Conservation (phyloP, 2,113 vertebrate species). For the Cryptomyrus ogoouensis region DNA sequence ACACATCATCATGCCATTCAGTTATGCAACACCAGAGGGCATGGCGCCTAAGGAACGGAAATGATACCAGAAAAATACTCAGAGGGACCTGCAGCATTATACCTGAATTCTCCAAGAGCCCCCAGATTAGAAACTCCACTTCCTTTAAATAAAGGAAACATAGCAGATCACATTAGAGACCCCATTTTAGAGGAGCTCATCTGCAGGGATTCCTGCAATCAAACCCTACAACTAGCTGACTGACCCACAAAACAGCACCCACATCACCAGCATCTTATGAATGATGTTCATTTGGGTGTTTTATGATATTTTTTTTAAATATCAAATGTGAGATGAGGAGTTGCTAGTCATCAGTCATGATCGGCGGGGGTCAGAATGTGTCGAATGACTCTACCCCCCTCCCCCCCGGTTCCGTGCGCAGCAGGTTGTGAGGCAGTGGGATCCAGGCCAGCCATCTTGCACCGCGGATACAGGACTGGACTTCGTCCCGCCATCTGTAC, state of each 20-base stretch:
- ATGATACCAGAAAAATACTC: background rate
- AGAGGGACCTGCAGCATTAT: background rate
- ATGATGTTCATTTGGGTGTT: background rate
- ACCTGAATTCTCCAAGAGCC: background rate
- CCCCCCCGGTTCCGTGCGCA: slow-evolving; percentile 49
- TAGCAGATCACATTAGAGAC: background rate
- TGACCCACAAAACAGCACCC: background rate
- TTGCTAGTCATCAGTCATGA: slow-evolving; percentile 24
- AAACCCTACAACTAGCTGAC: background rate
- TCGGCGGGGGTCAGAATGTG: slow-evolving; percentile 24
- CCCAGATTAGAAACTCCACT: background rate
- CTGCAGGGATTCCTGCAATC: background rate
- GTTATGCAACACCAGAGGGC: background rate
- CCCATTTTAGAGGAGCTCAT: background rate
- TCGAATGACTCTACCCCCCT: slow-evolving; percentile 32
- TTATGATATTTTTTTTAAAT: slow-evolving; percentile 5
- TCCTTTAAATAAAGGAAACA: background rate
- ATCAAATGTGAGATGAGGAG: slow-evolving; percentile 11
- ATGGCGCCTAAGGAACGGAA: background rate
- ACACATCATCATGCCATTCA: background rate
- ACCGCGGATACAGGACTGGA: slow-evolving; percentile 55
- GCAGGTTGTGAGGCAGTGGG: slow-evolving; percentile 52
- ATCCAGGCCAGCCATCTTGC: slow-evolving; percentile 61
- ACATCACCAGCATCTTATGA: background rate
- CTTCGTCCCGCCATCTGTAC: slow-evolving; percentile 59